These are phyloP conservation scores for Coracopsis vasa DNA, from an alignment of 2,113 vertebrate species.

Conservation along the genomic window DNA sequence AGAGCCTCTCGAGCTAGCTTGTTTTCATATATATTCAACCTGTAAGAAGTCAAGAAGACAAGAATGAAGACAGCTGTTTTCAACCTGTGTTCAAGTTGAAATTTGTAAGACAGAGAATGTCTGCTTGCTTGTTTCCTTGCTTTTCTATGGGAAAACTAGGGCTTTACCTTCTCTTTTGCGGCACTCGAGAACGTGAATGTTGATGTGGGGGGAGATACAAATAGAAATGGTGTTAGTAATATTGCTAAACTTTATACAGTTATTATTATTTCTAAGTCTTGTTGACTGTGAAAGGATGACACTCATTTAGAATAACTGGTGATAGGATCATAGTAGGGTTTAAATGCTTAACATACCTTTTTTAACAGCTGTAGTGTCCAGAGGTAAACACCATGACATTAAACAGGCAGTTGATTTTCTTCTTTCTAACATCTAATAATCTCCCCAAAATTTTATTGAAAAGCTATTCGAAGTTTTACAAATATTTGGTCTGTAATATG, in stretches of 20 bases:
- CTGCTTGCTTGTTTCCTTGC: background rate
- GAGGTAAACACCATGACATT: background rate
- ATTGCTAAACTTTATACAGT: background rate
- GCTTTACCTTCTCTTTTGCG: background rate
- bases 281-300: background rate
- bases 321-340: background rate
- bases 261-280: background rate
- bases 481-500: background rate
- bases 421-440: background rate
- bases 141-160: background rate
- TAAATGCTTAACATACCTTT: background rate
- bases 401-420: background rate
- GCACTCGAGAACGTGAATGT: background rate
- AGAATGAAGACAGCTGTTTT: background rate
- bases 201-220: rapidly evolving
- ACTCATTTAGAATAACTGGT: background rate
- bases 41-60: background rate
- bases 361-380: background rate
- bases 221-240: background rate
- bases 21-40: background rate
- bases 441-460: background rate
- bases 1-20: background rate
- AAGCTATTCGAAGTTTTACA: background rate
- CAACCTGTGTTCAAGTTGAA: background rate
- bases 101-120: background rate